Conservation (phyloP, 2,113 vertebrate species). For the Rhinolophus sinicus region DNA sequence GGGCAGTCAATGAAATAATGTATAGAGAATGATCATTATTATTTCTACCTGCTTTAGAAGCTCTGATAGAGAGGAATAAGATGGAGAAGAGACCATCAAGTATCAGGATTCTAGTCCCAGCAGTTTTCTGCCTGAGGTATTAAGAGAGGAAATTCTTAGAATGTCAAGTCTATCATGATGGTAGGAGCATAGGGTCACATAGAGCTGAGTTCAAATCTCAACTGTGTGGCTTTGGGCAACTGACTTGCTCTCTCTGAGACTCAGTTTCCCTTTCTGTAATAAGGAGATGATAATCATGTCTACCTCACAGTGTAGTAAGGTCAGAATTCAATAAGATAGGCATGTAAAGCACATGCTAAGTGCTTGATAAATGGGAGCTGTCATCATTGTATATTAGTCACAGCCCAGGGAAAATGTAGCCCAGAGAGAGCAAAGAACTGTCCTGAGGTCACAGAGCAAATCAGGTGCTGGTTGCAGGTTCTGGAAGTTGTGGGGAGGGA, state of each 20-base stretch:
- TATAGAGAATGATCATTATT: neutral
- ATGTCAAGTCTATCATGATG: neutral
- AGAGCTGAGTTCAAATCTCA: neutral
- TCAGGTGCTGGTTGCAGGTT: neutral
- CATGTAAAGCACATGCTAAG: neutral
- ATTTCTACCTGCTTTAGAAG: neutral
- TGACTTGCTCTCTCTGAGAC: neutral
- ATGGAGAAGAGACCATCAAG: neutral
- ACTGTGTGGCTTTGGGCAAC: neutral
- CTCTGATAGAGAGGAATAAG: neutral
- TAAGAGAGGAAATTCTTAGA: neutral
- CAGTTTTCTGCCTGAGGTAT: neutral
- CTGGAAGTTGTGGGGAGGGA: neutral
- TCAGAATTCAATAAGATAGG: neutral
- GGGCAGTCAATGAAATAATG: neutral
- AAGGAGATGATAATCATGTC: neutral
- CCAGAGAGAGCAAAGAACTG: neutral
- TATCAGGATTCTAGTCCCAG: neutral
- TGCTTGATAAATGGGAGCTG: neutral
- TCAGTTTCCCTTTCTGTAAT: neutral
- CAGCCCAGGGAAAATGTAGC: neutral
- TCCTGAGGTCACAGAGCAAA: constrained; percentile 39
- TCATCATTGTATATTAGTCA: neutral
- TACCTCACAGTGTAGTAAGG: neutral
- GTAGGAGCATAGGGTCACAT: neutral